Percentiles rank a stretch among this genome's conserved stretches.
phyloP scores from a whole-genome alignment of 1,140 invertebrate genomes.

The Scaptodrosophila lebanonensis region DNA sequence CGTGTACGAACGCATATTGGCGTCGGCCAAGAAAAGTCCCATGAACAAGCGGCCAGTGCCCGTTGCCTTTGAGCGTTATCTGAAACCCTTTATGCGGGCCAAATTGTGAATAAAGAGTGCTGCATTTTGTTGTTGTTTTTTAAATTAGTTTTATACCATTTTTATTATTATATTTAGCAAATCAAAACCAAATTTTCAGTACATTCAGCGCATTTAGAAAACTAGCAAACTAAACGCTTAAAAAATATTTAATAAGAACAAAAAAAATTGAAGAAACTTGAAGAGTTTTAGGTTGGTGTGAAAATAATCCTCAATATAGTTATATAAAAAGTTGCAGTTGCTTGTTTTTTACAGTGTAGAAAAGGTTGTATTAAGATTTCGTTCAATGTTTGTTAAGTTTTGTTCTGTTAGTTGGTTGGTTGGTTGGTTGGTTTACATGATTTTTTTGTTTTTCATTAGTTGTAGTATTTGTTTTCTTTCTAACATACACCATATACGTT shows the following conservation, averaged over 20 bases:
- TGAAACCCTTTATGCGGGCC: slow-evolving; percentile 87
- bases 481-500: slow-evolving; percentile 3
- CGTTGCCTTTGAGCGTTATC: slow-evolving; percentile 84
- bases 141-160: slow-evolving; percentile 75
- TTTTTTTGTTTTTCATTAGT: slow-evolving; percentile 33
- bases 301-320: slow-evolving; percentile 42
- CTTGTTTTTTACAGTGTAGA: slow-evolving; percentile 69
- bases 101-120: slow-evolving; percentile 80
- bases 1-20: slow-evolving; percentile 92
- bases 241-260: slow-evolving; percentile 46
- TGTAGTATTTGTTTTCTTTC: slow-evolving; percentile 17
- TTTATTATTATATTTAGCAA: slow-evolving; percentile 76
- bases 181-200: slow-evolving; percentile 75
- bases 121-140: slow-evolving; percentile 78
- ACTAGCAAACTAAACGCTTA: slow-evolving; percentile 73
- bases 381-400: slow-evolving; percentile 23
- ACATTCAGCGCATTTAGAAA: slow-evolving; percentile 74
- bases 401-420: slow-evolving; percentile 13
- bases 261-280: slow-evolving; percentile 46
- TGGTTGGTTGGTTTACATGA: slow-evolving; percentile 16
- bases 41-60: slow-evolving; percentile 90
- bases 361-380: slow-evolving; percentile 50
- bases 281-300: slow-evolving; percentile 53
- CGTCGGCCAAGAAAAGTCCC: slow-evolving; percentile 90
- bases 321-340: slow-evolving; percentile 63